phyloP scores from a whole-genome alignment of 2,888 invertebrate species.

The Kuschelorhynchus macadamiae region DNA sequence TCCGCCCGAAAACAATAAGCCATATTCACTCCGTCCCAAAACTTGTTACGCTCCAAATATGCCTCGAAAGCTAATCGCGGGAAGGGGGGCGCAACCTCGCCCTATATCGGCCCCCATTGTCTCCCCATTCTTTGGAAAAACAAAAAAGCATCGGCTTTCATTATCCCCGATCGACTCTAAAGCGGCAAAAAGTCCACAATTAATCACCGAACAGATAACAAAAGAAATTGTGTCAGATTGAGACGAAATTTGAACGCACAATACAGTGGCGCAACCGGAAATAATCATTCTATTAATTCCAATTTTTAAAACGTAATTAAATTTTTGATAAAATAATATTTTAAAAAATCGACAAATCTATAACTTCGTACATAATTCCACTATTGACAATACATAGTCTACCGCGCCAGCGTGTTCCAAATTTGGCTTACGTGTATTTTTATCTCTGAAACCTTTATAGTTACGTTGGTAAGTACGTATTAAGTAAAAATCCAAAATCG shows the following conservation, averaged over 20 bases:
- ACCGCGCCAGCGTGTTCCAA: too few species aligned
- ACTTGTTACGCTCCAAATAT: constrained; percentile 32
- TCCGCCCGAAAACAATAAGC: constrained; percentile 18
- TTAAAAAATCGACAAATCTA: too few species aligned
- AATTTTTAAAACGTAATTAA: too few species aligned
- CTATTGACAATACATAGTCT: too few species aligned
- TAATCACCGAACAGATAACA: constrained; percentile 48
- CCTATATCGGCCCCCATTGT: constrained; percentile 33
- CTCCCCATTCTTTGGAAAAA: constrained; percentile 38
- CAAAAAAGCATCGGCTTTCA: constrained; percentile 44
- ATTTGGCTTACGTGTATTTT: too few species aligned
- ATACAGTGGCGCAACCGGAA: constrained; percentile 48
- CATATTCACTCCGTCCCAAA: constrained; percentile 12
- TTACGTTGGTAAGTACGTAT: too few species aligned
- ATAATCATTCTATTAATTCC: constrained; percentile 46
- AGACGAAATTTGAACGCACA: constrained; percentile 34
- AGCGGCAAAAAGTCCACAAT: constrained; percentile 45
- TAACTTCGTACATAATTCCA: too few species aligned
- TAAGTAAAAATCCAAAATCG: too few species aligned
- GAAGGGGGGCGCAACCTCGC: constrained; percentile 23
- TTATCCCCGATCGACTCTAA: constrained; percentile 37
- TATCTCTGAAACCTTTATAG: too few species aligned
- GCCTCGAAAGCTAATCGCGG: constrained; percentile 16
- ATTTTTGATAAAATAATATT: too few species aligned
- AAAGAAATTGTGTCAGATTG: constrained; percentile 49